Conservation (phyloP, 2,888 invertebrate genomes). For the Coelopa pilipes region DNA sequence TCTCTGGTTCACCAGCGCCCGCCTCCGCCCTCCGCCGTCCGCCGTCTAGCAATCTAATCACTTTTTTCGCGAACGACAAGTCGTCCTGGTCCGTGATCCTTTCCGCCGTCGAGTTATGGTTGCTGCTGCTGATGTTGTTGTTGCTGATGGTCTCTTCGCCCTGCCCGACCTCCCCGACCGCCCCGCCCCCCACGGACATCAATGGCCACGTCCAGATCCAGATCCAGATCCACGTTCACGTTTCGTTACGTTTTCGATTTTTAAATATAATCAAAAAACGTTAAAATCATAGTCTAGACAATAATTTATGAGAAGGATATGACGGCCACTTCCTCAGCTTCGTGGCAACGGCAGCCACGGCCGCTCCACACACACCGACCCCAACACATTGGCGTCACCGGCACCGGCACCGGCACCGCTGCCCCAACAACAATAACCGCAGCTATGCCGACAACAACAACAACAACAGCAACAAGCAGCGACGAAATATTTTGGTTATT, state of each 20-base stretch:
- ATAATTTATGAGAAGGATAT: slow-evolving; percentile 63
- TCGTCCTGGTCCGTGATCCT: slow-evolving; percentile 24
- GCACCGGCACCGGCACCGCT: slow-evolving; percentile 22
- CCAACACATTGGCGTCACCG: too few relatives aligned
- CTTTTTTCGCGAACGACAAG: slow-evolving; percentile 35
- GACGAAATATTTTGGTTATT: slow-evolving; percentile 34
- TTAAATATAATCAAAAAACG: slow-evolving; percentile 63
- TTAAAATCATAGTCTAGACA: slow-evolving; percentile 66
- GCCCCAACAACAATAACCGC: slow-evolving; percentile 24
- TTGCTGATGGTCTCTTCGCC: too few relatives aligned
- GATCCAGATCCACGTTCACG: too few relatives aligned
- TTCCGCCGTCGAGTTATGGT: neutral
- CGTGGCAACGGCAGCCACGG: slow-evolving; percentile 27
- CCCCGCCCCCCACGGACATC: neutral
- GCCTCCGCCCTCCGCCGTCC: too few relatives aligned
- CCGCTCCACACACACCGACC: neutral
- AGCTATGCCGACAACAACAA: slow-evolving; percentile 3
- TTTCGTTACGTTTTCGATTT: slow-evolving; percentile 29
- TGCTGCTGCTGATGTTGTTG: too few relatives aligned
- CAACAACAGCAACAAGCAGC: slow-evolving; percentile 15
- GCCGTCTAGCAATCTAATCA: slow-evolving; percentile 24
- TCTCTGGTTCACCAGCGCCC: too few relatives aligned
- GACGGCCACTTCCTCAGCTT: slow-evolving; percentile 38
- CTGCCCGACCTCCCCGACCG: too few relatives aligned
- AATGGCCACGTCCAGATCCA: too few relatives aligned